A percentile compares a stretch with the other conserved stretches of the same genome.
Evolutionary conservation across 2,113 vertebrate genomes (phyloP).

Genomic region (Ptilorrhoa leucosticta): DNA sequence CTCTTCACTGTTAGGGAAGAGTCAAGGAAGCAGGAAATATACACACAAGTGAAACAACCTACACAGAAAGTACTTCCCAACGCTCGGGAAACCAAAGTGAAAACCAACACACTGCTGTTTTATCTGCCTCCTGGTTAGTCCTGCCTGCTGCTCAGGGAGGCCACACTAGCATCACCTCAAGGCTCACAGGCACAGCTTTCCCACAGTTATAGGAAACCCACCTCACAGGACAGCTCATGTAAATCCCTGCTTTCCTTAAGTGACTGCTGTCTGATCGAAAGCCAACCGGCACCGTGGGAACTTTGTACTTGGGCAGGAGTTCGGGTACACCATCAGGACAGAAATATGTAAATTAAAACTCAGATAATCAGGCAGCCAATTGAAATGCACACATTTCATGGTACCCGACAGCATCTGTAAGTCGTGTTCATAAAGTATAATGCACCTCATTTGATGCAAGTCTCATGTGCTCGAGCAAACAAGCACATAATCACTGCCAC

Average conservation of each 20-base stretch:
- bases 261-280: neutral
- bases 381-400: fast-evolving
- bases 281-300: neutral
- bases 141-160: neutral
- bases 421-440: neutral
- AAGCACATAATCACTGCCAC: fast-evolving
- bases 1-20: neutral
- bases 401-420: neutral
- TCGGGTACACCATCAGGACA: neutral
- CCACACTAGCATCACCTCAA: neutral
- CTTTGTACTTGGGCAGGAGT: neutral
- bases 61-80: neutral
- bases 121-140: too few species aligned
- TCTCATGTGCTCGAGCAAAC: neutral
- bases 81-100: fast-evolving
- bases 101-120: neutral
- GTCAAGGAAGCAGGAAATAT: fast-evolving
- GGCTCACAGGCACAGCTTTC: neutral
- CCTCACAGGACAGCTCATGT: neutral
- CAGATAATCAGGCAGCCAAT: neutral
- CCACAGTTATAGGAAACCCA: neutral
- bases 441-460: neutral
- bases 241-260: neutral
- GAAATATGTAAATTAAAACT: neutral
- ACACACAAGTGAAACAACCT: neutral